Conservation (phyloP, 1,140 invertebrate genomes). For the Brachionus sp. region DNA sequence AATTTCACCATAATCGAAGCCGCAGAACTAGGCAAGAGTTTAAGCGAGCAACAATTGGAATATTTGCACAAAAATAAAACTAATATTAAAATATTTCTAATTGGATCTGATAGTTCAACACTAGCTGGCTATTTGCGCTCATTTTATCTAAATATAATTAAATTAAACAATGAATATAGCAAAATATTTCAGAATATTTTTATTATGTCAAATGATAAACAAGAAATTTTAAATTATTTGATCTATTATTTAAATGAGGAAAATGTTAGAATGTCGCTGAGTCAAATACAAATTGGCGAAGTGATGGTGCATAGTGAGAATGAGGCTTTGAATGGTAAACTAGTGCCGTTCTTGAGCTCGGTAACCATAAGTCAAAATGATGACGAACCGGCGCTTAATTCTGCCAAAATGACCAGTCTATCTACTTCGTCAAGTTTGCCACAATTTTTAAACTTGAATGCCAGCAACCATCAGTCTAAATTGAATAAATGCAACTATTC, state of each 20-base stretch:
- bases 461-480: not conserved
- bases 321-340: not conserved
- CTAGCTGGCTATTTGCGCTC: not conserved
- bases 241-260: not conserved
- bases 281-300: conserved; percentile 11
- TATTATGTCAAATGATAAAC: not conserved
- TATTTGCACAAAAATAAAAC: not conserved
- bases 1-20: not conserved
- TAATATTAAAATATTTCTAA: not conserved
- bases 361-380: not conserved
- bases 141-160: not conserved
- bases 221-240: not conserved
- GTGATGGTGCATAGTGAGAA: conserved; percentile 13
- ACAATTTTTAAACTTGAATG: conserved; percentile 4
- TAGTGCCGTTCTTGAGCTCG: not conserved
- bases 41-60: not conserved
- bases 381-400: not conserved
- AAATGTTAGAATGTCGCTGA: not conserved
- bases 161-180: not conserved
- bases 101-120: not conserved
- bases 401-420: not conserved
- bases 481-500: not conserved
- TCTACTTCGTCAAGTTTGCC: conserved; percentile 18
- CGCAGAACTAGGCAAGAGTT: not conserved
- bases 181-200: conserved; percentile 21